Evolutionary conservation across 2,888 invertebrate species (phyloP).

Genomic region (Tachystola acroxantha): DNA sequence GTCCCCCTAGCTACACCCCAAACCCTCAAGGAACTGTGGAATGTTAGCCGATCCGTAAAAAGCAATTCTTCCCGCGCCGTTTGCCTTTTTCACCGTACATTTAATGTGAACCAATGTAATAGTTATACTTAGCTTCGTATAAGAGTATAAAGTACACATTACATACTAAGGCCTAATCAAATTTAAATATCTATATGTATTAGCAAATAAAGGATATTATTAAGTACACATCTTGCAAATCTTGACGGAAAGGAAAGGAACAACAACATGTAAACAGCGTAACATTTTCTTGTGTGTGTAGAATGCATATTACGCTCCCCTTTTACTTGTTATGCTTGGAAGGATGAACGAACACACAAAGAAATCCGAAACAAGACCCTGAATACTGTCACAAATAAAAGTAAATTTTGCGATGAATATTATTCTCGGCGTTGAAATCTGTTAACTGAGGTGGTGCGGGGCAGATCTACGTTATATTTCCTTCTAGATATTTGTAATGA

Average conservation of each 20-base stretch:
- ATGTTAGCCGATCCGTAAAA: conserved; percentile 70
- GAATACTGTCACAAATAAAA: conserved; percentile 11
- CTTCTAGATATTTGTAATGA: too few species aligned
- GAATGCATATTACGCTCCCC: conserved; percentile 19
- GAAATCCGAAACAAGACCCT: conserved; percentile 16
- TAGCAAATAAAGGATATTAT: too few species aligned
- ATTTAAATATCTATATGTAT: neutral
- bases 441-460: neutral
- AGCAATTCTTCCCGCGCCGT: conserved; percentile 69
- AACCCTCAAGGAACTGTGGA: conserved; percentile 43
- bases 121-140: conserved; percentile 36
- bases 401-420: conserved; percentile 7
- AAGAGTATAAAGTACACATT: neutral
- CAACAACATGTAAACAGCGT: conserved; percentile 23
- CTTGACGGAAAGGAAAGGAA: conserved; percentile 16
- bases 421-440: neutral
- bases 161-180: too few species aligned
- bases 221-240: conserved; percentile 4
- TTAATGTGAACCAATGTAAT: conserved; percentile 60
- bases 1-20: conserved; percentile 19
- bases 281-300: conserved; percentile 19
- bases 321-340: conserved; percentile 30
- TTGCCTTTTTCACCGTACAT: conserved; percentile 68
- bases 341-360: conserved; percentile 23
- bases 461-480: too few species aligned